Evolutionary conservation across 2,113 vertebrate genomes (phyloP).

Genomic region (Boleophthalmus pectinirostris): DNA sequence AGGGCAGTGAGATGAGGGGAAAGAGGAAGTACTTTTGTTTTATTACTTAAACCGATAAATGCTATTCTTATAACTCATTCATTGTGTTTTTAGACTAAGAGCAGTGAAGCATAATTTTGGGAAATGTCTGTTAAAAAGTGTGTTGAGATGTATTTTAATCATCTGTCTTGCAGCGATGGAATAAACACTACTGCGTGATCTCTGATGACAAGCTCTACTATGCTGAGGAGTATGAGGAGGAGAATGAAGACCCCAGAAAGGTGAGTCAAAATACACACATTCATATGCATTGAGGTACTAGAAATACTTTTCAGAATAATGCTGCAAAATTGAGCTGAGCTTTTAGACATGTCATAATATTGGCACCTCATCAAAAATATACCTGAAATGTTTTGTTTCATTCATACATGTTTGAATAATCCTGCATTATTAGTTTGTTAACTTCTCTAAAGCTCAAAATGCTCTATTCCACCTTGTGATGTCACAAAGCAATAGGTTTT

Average conservation of each 20-base stretch:
- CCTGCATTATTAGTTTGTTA: no score
- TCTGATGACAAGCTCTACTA: conserved; percentile 91
- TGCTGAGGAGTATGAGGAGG: conserved; percentile 88
- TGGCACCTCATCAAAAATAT: no score
- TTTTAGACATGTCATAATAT: no score
- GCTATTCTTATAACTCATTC: neutral
- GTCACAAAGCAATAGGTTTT: no score
- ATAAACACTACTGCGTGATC: conserved; percentile 92
- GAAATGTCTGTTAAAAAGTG: neutral
- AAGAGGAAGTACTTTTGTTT: conserved; percentile 1
- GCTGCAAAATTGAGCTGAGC: no score
- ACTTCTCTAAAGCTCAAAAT: no score
- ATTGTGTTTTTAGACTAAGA: neutral
- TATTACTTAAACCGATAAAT: neutral
- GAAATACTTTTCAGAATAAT: no score
- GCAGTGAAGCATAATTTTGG: neutral
- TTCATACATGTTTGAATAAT: no score
- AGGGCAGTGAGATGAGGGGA: neutral
- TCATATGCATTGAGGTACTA: neutral
- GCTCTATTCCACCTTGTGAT: no score
- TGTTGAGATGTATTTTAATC: neutral
- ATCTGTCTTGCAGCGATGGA: conserved; percentile 83
- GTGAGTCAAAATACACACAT: conserved; percentile 40
- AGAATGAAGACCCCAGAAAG: conserved; percentile 81
- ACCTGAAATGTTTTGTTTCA: no score